Percentiles rank a stretch among this genome's conserved stretches.
phyloP scores from a whole-genome alignment of 2,113 vertebrate genomes.

The Colaptes auratus region DNA sequence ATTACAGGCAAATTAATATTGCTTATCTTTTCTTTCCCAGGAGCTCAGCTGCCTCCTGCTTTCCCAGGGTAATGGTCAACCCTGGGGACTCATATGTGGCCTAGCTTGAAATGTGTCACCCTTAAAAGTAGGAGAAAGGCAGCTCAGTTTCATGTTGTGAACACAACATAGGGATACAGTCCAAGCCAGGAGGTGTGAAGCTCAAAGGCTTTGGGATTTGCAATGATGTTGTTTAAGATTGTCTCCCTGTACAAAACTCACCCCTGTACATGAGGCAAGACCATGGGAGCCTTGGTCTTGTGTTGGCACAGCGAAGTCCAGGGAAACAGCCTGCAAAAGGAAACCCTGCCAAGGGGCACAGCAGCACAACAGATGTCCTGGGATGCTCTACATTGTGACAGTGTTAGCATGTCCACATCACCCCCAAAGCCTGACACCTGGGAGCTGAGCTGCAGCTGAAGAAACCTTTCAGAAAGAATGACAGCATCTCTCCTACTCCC shows the following conservation, averaged over 20 bases:
- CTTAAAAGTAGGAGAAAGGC: neutral
- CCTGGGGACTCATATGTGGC: neutral
- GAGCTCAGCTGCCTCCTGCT: neutral
- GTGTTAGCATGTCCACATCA: fast-evolving
- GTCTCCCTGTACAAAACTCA: neutral
- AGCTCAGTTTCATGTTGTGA: neutral
- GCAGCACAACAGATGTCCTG: fast-evolving
- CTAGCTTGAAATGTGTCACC: neutral
- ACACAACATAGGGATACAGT: fast-evolving
- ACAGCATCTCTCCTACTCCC: neutral
- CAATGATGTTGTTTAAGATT: neutral
- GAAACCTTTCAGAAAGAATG: neutral
- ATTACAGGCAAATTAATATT: conserved; percentile 7
- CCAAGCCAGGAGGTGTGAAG: neutral
- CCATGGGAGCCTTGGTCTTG: neutral
- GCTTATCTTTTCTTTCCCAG: neutral
- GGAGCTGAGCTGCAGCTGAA: neutral
- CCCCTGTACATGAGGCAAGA: fast-evolving
- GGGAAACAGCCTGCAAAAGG: neutral
- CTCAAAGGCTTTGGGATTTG: neutral
- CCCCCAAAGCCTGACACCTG: neutral
- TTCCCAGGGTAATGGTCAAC: neutral
- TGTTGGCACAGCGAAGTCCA: neutral
- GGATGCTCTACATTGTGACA: neutral
- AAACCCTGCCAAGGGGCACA: neutral